Conservation (phyloP, 2,113 vertebrate genomes). For the Crypturellus undulatus region DNA sequence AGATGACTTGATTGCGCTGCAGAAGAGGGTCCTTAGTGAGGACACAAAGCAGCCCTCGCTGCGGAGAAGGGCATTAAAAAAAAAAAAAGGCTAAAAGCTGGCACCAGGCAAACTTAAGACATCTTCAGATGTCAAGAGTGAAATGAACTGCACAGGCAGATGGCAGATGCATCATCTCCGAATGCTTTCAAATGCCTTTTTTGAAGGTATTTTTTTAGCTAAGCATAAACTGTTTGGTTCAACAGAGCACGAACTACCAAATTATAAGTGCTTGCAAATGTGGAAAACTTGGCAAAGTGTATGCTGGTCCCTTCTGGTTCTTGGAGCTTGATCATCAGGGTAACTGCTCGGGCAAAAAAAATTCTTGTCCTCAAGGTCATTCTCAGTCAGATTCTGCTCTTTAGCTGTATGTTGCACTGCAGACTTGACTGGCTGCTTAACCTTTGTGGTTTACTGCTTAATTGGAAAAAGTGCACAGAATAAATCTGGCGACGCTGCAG, state of each 20-base stretch:
- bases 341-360: background rate
- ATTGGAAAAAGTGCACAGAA: background rate
- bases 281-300: background rate
- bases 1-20: background rate
- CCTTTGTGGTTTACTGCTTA: background rate
- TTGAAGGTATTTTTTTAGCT: background rate
- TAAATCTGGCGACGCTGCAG: background rate
- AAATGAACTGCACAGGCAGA: conserved; percentile 13
- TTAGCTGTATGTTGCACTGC: background rate
- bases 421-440: background rate
- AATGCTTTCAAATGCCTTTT: background rate
- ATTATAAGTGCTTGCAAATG: background rate
- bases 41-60: background rate
- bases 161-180: background rate
- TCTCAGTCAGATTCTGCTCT: background rate
- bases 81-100: background rate
- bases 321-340: background rate
- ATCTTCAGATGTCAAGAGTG: conserved; percentile 27
- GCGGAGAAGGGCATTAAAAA: background rate
- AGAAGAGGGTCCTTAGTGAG: background rate
- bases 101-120: background rate
- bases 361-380: conserved; percentile 9
- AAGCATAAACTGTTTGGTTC: conserved; percentile 12
- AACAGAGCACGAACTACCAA: background rate
- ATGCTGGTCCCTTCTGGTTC: conserved; percentile 10